A percentile compares a stretch with the other conserved stretches of the same genome.
Evolutionary conservation across 2,888 invertebrate species (phyloP).

Genomic region (Caenorhabditis sp.): DNA sequence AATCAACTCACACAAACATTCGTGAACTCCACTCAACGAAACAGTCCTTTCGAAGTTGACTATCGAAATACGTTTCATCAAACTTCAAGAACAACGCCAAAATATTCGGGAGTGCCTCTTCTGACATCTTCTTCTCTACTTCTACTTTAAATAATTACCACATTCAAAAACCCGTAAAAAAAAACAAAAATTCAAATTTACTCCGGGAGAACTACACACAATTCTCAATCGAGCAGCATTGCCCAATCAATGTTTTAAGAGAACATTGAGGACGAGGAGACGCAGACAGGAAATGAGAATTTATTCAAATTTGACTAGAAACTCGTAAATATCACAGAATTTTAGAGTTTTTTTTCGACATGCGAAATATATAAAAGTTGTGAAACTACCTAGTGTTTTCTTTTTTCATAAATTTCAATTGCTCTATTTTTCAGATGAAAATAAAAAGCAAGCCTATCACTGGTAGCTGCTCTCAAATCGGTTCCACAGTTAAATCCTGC

Average conservation of each 20-base stretch:
- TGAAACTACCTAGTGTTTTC: no score
- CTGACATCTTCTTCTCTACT: neutral
- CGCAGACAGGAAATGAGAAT: neutral
- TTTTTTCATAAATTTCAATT: conserved; percentile 9
- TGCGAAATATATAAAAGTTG: no score
- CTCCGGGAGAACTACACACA: neutral
- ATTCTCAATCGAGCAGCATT: neutral
- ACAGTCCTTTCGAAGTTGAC: neutral
- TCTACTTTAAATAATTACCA: no score
- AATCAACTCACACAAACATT: neutral
- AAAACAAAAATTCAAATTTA: neutral
- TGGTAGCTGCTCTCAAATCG: conserved; percentile 21
- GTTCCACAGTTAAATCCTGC: conserved; percentile 17
- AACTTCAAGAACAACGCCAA: neutral
- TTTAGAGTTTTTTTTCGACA: no score
- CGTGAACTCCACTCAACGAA: neutral
- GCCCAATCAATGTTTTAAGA: neutral
- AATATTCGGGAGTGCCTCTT: neutral
- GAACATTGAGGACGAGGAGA: neutral
- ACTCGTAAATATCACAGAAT: no score
- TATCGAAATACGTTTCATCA: neutral
- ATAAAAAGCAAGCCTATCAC: conserved; percentile 22
- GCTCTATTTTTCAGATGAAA: conserved; percentile 27
- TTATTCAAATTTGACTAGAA: no score
- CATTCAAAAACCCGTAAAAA: neutral